These are phyloP conservation scores for Gobio gobio DNA, from an alignment of 2,113 vertebrate genomes.

Conservation along the genomic window DNA sequence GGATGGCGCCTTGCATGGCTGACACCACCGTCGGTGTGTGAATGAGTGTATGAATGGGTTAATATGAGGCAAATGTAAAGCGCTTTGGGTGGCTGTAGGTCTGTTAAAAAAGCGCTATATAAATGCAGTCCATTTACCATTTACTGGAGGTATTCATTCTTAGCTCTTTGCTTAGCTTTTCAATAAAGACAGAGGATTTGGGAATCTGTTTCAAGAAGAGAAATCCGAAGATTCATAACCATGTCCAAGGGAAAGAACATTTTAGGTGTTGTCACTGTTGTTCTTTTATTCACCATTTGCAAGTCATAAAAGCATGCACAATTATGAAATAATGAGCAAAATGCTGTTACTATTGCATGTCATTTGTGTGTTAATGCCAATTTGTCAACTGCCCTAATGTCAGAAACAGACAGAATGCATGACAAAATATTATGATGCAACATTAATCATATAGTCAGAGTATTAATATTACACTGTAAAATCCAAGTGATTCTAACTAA, in stretches of 20 bases:
- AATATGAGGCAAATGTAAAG: too few species aligned
- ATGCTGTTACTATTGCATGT: not conserved
- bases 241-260: too few species aligned
- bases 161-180: not conserved
- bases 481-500: too few species aligned
- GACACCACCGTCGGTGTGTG: too few species aligned
- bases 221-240: not conserved
- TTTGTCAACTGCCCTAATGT: not conserved
- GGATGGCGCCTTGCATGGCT: too few species aligned
- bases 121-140: too few species aligned
- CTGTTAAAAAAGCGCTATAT: too few species aligned
- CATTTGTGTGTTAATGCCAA: not conserved
- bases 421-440: not conserved
- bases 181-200: not conserved
- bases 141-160: not conserved
- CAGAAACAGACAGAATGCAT: not conserved
- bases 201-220: not conserved
- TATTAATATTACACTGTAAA: not conserved
- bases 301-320: not conserved
- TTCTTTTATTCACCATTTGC: not conserved
- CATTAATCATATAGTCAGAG: not conserved
- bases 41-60: too few species aligned
- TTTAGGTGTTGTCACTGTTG: not conserved
- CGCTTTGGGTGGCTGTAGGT: too few species aligned
- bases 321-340: not conserved